Conservation (phyloP, 1,140 invertebrate species). For the Polypedilum pembai region DNA sequence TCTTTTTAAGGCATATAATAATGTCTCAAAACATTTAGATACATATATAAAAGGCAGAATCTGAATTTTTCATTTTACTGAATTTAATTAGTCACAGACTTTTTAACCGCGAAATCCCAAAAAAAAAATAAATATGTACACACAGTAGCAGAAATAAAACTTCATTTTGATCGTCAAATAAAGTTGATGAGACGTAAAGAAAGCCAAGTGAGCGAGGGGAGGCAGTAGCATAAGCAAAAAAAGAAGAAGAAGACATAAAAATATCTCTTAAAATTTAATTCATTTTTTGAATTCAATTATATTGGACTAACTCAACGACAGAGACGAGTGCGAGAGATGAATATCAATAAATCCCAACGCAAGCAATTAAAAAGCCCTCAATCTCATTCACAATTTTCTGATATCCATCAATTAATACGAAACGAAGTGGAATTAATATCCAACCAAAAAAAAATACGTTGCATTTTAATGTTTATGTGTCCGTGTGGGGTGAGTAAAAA, state of each 20-base stretch:
- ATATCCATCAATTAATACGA: constrained; percentile 28
- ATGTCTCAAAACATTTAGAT: constrained; percentile 9
- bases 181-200: constrained; percentile 27
- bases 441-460: constrained; percentile 5
- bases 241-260: not conserved
- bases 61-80: not conserved
- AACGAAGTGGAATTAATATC: constrained; percentile 10
- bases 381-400: not conserved
- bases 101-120: constrained; percentile 24
- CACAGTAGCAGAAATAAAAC: not conserved
- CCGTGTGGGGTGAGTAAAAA: not conserved
- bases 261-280: not conserved
- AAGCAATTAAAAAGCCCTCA: constrained; percentile 26
- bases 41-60: not conserved
- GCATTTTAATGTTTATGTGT: not conserved
- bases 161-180: constrained; percentile 28
- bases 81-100: constrained; percentile 28
- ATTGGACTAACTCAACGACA: not conserved
- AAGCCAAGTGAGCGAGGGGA: not conserved
- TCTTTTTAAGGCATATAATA: constrained; percentile 22
- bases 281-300: not conserved
- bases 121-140: not conserved
- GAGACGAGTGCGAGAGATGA: not conserved
- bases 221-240: not conserved
- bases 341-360: not conserved